phyloP scores from a whole-genome alignment of 2,113 vertebrate species.

The Hymenochirus boettgeri region DNA sequence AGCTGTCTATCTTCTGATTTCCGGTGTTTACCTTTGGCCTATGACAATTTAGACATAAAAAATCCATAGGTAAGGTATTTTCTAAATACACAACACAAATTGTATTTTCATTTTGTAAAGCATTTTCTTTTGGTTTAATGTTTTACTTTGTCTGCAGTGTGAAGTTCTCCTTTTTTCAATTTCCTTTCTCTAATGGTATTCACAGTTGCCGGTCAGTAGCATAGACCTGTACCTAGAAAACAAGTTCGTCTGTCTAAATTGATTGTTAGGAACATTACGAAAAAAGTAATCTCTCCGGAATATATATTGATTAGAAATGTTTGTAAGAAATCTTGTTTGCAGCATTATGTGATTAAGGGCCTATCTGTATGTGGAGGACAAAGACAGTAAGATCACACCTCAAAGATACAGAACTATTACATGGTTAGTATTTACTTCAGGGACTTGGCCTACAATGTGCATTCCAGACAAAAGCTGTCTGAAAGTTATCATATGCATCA shows the following conservation, averaged over 20 bases:
- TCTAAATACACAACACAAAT: no score
- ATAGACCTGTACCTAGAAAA: background rate
- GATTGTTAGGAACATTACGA: conserved; percentile 8
- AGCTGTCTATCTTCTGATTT: no score
- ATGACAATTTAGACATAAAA: no score
- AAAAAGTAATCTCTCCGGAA: conserved; percentile 30
- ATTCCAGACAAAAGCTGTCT: conserved; percentile 26
- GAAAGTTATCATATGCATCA: conserved; percentile 31
- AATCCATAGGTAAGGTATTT: no score
- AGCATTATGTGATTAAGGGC: conserved; percentile 27
- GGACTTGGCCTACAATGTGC: conserved; percentile 25
- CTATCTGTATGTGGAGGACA: conserved; percentile 10
- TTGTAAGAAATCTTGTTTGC: conserved; percentile 30
- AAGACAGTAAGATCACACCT: conserved; percentile 42
- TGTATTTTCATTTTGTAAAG: no score
- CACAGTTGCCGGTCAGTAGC: background rate
- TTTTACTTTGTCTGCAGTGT: no score
- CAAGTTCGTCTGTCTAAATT: conserved; percentile 11
- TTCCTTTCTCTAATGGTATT: background rate
- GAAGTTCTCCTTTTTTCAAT: no score
- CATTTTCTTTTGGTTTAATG: no score
- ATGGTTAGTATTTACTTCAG: conserved; percentile 21
- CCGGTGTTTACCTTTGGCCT: no score
- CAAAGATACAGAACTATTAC: conserved; percentile 30
- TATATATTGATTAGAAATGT: conserved; percentile 38